A percentile compares a stretch with the other conserved stretches of the same genome.
These are phyloP conservation scores for Bradysia coprophila DNA, from an alignment of 1,140 invertebrate genomes.

Conservation along the genomic window DNA sequence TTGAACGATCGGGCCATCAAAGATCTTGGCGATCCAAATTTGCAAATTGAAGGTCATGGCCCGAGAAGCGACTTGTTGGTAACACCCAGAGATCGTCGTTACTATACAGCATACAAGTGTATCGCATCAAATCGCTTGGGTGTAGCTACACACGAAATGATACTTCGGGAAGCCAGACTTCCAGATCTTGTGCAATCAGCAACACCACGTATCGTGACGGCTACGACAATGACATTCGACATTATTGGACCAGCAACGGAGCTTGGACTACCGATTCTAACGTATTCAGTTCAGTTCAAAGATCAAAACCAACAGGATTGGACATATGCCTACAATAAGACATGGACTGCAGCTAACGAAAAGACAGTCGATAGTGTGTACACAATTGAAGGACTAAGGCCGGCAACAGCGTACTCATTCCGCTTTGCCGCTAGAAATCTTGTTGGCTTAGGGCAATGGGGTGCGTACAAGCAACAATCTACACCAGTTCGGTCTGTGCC, in stretches of 20 bases:
- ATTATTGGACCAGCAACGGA: constrained; percentile 51
- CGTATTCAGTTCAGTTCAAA: constrained; percentile 57
- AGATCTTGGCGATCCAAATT: constrained; percentile 29
- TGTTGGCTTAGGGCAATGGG: constrained; percentile 61
- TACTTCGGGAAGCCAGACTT: constrained; percentile 47
- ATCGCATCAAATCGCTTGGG: constrained; percentile 62
- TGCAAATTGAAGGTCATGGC: constrained; percentile 42
- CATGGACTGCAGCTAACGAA: too few species aligned
- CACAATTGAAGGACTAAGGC: constrained; percentile 59
- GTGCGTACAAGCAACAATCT: constrained; percentile 29
- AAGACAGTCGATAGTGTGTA: constrained; percentile 50
- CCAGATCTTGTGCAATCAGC: constrained; percentile 30
- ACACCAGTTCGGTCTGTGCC: constrained; percentile 32
- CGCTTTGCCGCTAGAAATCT: constrained; percentile 68
- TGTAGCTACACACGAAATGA: constrained; percentile 37
- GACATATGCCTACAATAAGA: constrained; percentile 44
- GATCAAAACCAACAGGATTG: constrained; percentile 38
- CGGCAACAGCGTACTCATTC: constrained; percentile 65
- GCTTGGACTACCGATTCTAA: constrained; percentile 50
- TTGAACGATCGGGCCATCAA: constrained; percentile 30
- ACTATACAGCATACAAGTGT: constrained; percentile 66
- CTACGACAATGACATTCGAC: constrained; percentile 65
- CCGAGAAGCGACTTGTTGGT: constrained; percentile 49
- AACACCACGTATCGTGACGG: constrained; percentile 44
- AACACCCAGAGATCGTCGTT: constrained; percentile 35